Evolutionary conservation across 1,140 invertebrate genomes (phyloP).

Genomic region (Oryctes rhinoceros): DNA sequence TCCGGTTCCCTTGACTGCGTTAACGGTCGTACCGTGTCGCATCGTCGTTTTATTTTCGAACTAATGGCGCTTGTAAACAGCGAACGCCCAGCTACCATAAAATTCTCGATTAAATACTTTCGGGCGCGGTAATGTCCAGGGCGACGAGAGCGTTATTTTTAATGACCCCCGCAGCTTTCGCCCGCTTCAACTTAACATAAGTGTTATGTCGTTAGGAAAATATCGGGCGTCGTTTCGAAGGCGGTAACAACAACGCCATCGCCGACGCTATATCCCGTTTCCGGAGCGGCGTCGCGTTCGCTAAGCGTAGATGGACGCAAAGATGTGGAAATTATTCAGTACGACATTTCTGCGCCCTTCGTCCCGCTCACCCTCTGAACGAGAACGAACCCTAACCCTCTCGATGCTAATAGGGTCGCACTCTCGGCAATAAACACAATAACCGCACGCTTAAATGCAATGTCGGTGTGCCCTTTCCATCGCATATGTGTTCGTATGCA

Average conservation of each 20-base stretch:
- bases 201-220: conserved; percentile 39
- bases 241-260: neutral
- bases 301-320: conserved; percentile 21
- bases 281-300: neutral
- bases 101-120: conserved; percentile 37
- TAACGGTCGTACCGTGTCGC: neutral
- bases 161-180: conserved; percentile 28
- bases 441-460: conserved; percentile 47
- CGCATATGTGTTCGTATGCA: conserved; percentile 8
- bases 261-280: conserved; percentile 1
- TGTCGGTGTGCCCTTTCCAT: neutral
- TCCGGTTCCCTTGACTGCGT: conserved; percentile 6
- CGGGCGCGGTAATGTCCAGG: conserved; percentile 31
- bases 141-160: conserved; percentile 36
- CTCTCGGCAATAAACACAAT: conserved; percentile 46
- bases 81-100: conserved; percentile 31
- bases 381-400: conserved; percentile 13
- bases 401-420: conserved; percentile 44
- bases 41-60: conserved; percentile 34
- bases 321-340: conserved; percentile 42
- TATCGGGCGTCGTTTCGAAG: conserved; percentile 27
- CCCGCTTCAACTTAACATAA: conserved; percentile 26
- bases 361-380: neutral
- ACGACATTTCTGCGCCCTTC: conserved; percentile 11
- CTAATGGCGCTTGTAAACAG: conserved; percentile 35